These are phyloP conservation scores for Probosciger aterrimus DNA, from an alignment of 2,113 vertebrate species.

Conservation along the genomic window DNA sequence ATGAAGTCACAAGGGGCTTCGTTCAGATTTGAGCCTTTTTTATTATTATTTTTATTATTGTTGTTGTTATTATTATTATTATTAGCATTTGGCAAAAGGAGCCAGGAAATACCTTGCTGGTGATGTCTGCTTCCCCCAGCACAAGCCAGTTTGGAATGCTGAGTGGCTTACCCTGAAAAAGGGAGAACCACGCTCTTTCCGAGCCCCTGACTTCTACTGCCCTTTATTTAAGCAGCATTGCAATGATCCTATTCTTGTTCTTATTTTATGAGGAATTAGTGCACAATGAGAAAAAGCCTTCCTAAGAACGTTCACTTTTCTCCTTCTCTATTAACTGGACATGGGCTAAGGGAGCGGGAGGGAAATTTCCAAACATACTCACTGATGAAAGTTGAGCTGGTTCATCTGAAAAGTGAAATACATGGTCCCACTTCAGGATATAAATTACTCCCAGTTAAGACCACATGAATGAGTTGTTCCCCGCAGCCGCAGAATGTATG, in stretches of 20 bases:
- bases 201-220: neutral
- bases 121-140: conserved; percentile 44
- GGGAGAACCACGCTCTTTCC: neutral
- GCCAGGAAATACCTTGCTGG: conserved; percentile 60
- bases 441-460: neutral
- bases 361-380: neutral
- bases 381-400: neutral
- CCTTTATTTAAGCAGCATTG: neutral
- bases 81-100: conserved; percentile 50
- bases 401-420: neutral
- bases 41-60: neutral
- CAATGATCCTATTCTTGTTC: neutral
- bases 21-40: neutral
- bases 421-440: neutral
- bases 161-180: conserved; percentile 36
- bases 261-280: neutral
- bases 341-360: neutral
- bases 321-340: neutral
- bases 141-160: conserved; percentile 9
- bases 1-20: neutral
- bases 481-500: neutral
- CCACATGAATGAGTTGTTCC: neutral
- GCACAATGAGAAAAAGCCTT: neutral
- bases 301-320: neutral
- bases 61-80: conserved; percentile 29